These are phyloP conservation scores for Brachyrhaphis roseni DNA, from an alignment of 2,797 vertebrate species.

Conservation along the genomic window DNA sequence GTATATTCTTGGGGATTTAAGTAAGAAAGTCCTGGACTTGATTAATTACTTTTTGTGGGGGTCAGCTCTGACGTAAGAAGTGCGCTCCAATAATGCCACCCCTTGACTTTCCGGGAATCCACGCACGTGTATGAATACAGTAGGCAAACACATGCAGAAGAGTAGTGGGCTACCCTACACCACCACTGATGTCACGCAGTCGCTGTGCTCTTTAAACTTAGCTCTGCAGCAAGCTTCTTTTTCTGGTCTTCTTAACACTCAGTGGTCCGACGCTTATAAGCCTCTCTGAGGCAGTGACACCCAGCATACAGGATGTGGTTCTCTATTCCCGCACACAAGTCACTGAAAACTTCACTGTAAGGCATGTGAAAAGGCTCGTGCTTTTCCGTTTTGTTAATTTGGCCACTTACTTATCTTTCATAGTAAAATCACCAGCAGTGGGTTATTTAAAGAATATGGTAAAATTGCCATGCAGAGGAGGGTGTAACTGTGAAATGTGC, in stretches of 20 bases:
- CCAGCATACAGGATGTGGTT: slow-evolving; percentile 50
- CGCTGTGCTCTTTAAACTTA: slow-evolving; percentile 51
- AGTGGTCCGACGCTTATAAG: slow-evolving; percentile 26
- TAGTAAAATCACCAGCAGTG: slow-evolving; percentile 25
- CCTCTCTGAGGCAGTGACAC: slow-evolving; percentile 26
- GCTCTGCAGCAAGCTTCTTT: slow-evolving; percentile 43
- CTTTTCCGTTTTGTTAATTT: background rate
- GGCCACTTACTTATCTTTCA: slow-evolving; percentile 11
- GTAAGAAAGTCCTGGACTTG: background rate
- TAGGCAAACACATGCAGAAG: background rate
- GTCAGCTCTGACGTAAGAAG: slow-evolving; percentile 7
- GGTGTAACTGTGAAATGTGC: slow-evolving; percentile 13
- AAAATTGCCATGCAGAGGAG: background rate
- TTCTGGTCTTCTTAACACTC: slow-evolving; percentile 10
- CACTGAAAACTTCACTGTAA: slow-evolving; percentile 3
- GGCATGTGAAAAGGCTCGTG: background rate
- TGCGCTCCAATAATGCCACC: slow-evolving; percentile 10
- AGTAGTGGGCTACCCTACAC: slow-evolving; percentile 43
- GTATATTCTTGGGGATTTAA: slow-evolving; percentile 7
- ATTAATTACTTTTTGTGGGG: background rate
- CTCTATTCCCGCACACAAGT: slow-evolving; percentile 9
- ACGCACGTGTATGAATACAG: slow-evolving; percentile 19
- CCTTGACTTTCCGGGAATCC: slow-evolving; percentile 36
- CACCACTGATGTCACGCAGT: slow-evolving; percentile 33
- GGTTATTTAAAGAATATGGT: slow-evolving; percentile 22